phyloP scores from a whole-genome alignment of 53 echinoderm and acorn worm genomes.

The Holothuria scabra region DNA sequence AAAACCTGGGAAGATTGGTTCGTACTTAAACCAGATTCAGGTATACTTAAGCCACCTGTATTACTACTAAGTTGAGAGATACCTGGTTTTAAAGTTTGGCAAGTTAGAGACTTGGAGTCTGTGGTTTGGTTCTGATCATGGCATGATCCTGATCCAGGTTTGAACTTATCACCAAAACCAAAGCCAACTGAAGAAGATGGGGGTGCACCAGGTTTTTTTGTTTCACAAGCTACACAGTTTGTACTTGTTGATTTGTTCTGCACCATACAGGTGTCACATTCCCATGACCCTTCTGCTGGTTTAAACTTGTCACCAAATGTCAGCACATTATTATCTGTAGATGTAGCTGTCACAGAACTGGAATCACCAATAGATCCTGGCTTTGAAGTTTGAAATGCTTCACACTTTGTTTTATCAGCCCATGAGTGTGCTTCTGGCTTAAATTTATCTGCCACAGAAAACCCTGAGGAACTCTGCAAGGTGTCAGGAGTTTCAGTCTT shows the following conservation, averaged over 20 bases:
- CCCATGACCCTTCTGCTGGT: constrained; percentile 62
- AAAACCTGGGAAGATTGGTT: neutral
- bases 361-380: constrained; percentile 26
- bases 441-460: constrained; percentile 61
- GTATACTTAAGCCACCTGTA: constrained; percentile 1
- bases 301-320: constrained; percentile 29
- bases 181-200: neutral
- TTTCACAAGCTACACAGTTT: constrained; percentile 83
- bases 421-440: constrained; percentile 70
- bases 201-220: constrained; percentile 67
- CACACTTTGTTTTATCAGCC: constrained; percentile 57
- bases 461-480: constrained; percentile 14
- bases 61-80: constrained; percentile 2
- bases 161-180: constrained; percentile 60
- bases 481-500: neutral
- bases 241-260: constrained; percentile 62
- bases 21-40: neutral
- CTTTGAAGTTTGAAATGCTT: constrained; percentile 51
- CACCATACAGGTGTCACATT: constrained; percentile 75
- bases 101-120: constrained; percentile 62
- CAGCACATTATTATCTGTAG: neutral
- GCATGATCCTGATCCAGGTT: constrained; percentile 63
- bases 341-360: no score
- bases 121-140: constrained; percentile 68
- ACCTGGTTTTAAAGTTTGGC: constrained; percentile 68